Conservation (phyloP, 2,113 vertebrate species). For the Prunella himalayana region DNA sequence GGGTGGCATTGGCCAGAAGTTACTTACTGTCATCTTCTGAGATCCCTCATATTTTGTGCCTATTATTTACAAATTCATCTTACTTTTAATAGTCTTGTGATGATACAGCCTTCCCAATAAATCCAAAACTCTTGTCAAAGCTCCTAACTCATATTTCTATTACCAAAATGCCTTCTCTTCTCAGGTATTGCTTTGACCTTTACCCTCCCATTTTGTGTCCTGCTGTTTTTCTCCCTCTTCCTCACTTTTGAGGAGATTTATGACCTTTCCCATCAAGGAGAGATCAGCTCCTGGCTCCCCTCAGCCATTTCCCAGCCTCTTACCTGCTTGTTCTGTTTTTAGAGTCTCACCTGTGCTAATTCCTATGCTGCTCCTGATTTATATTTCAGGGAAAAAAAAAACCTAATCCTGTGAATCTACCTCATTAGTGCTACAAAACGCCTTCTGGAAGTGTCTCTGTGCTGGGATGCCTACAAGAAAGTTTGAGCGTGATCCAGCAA, state of each 20-base stretch:
- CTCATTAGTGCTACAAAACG: not conserved
- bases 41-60: not conserved
- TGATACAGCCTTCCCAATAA: not conserved
- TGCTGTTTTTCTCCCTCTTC: not conserved
- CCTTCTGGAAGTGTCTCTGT: slow-evolving; percentile 4
- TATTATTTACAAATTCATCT: not conserved
- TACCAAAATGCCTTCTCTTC: not conserved
- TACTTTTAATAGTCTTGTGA: not conserved
- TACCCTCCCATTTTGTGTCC: not conserved
- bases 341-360: not conserved
- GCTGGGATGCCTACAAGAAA: not conserved
- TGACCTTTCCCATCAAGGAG: not conserved
- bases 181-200: not conserved
- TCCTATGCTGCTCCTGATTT: not conserved
- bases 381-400: not conserved
- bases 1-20: not conserved
- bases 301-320: not conserved
- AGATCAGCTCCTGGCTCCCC: not conserved
- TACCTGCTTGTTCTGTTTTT: not conserved
- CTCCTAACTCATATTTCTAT: not conserved
- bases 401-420: not conserved
- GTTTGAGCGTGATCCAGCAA: slow-evolving; percentile 1
- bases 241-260: not conserved
- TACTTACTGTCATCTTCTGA: not conserved
- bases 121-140: not conserved